phyloP scores from a whole-genome alignment of 2,113 vertebrate species.

The Sinocyclocheilus grahami region DNA sequence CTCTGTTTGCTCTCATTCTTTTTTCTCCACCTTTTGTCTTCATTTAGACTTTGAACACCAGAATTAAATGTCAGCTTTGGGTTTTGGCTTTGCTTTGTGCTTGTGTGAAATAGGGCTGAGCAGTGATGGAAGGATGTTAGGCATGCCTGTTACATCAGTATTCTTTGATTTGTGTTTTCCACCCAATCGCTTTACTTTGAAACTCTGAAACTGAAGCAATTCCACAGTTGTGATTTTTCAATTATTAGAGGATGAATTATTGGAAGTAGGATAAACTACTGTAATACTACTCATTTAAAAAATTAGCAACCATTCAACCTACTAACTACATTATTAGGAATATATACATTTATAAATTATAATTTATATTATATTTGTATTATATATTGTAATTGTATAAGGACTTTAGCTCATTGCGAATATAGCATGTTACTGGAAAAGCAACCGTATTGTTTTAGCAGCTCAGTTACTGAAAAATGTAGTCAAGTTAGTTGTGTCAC shows the following conservation, averaged over 20 bases:
- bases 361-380: too few relatives aligned
- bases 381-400: too few relatives aligned
- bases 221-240: conserved; percentile 29
- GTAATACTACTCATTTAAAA: neutral
- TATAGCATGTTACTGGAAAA: neutral
- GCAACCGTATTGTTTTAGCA: neutral
- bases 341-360: neutral
- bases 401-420: neutral
- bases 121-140: conserved; percentile 38
- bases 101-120: conserved; percentile 43
- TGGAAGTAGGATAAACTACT: neutral
- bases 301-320: neutral
- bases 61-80: conserved; percentile 59
- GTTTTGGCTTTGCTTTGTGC: conserved; percentile 47
- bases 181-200: conserved; percentile 43
- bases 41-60: conserved; percentile 58
- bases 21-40: conserved; percentile 48
- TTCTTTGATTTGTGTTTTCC: conserved; percentile 41
- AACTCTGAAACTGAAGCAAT: conserved; percentile 43
- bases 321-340: too few relatives aligned
- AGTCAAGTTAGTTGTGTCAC: neutral
- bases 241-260: conserved; percentile 2
- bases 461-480: neutral
- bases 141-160: conserved; percentile 44
- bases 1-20: conserved; percentile 50